Evolutionary conservation across 2,888 invertebrate species (phyloP), one percentile per base, ranked within the genome.

Genomic region (Pilophorus perplexus): DNA sequence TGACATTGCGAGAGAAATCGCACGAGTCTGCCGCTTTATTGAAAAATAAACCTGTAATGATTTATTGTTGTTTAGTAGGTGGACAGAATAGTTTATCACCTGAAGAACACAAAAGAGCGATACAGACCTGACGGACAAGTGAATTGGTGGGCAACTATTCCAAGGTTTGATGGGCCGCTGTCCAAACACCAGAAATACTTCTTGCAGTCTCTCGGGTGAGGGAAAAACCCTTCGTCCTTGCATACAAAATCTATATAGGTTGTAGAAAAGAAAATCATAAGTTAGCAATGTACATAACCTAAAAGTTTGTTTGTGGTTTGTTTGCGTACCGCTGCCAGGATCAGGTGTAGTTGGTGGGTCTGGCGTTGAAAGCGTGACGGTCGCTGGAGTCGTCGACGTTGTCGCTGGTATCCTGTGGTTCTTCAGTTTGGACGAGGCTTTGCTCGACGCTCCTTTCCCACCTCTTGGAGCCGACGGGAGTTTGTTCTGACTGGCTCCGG

Each of bases 161-260:
- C 94, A 16, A 92, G 81, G 74, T 92, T 89, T 0, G 93, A 90
- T 0, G 93, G 88, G 2, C 91, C 91, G 73, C 88, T 90, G 75
- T 92, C 92, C 71, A 94, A 79, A 75, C 94, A 94, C 93, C 94
- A 94, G 79, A 90, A 94, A 75, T 94, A 94, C 76, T 93, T 93
- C 77, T 93, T 92, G 78, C 94, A 94, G 77, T 94, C 93, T 40
- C 90, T 84, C 0, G 93, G 93, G 79, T 94, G 93, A 14, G 87
- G 86, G 79, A 86, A 94, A 80, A 94, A 94, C 2, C 94, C 94
- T 80, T 94, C 94, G 71, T 94, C 93, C 73, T 86, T 88, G 76
- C 94, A 94, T 76, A 90, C 90, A 78, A 94, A 94, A 75, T 90
- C 92, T 88, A 78, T 6, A 33, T 33, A 33, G 33, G 12, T 33